Conservation (phyloP, 2,797 vertebrate species). For the Streptopelia turtur region DNA sequence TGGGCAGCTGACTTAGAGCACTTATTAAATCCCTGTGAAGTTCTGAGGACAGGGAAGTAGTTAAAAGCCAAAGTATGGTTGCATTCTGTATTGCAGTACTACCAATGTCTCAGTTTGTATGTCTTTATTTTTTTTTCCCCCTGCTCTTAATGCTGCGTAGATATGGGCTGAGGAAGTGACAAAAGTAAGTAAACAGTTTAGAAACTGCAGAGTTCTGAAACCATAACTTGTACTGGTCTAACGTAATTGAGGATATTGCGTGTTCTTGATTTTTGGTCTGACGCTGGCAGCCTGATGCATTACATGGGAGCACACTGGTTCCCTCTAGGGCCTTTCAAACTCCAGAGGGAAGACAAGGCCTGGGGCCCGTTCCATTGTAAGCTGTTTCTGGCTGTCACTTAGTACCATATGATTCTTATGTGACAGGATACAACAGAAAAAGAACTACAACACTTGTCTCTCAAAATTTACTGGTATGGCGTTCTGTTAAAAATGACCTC, state of each 20-base stretch:
- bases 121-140: conserved; percentile 51
- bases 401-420: neutral
- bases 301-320: neutral
- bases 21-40: neutral
- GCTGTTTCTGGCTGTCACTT: neutral
- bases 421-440: neutral
- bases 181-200: conserved; percentile 90
- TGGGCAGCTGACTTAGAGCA: neutral
- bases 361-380: neutral
- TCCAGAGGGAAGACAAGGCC: neutral
- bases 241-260: neutral
- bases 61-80: neutral
- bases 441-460: neutral
- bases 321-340: neutral
- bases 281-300: neutral
- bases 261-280: neutral
- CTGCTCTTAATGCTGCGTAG: conserved; percentile 85
- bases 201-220: conserved; percentile 64
- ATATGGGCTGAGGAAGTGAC: conserved; percentile 95
- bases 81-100: neutral
- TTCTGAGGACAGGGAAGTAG: neutral
- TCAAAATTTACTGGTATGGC: neutral
- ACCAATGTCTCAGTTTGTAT: conserved; percentile 59
- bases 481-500: neutral
- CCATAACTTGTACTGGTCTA: neutral